A percentile compares a stretch with the other conserved stretches of the same genome.
These are phyloP conservation scores for Myiopsitta monachus DNA, from an alignment of 2,113 vertebrate genomes.

Conservation along the genomic window DNA sequence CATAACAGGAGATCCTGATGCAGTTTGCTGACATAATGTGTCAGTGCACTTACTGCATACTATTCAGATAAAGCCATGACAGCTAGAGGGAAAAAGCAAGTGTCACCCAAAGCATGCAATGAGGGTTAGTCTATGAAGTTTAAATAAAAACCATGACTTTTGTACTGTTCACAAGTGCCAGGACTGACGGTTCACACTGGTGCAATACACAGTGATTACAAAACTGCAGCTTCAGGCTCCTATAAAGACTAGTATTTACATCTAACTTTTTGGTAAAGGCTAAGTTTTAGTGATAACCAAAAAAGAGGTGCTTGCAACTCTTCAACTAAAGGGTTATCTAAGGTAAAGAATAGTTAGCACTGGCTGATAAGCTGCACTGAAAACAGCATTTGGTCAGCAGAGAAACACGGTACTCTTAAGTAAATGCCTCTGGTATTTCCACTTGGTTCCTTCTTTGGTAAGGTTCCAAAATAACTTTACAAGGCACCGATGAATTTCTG, in stretches of 20 bases:
- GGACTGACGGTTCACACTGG: not conserved
- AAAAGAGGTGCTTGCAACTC: not conserved
- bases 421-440: not conserved
- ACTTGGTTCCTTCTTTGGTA: not conserved
- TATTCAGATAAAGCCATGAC: not conserved
- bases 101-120: not conserved
- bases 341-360: not conserved
- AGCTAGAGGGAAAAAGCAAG: not conserved
- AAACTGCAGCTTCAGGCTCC: not conserved
- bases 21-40: not conserved
- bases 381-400: not conserved
- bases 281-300: not conserved
- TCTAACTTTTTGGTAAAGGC: not conserved
- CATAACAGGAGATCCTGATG: not conserved
- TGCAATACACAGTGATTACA: not conserved
- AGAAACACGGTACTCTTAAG: not conserved
- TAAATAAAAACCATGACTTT: not conserved
- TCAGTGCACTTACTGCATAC: not conserved
- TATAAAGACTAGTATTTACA: not conserved
- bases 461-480: not conserved
- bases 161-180: not conserved
- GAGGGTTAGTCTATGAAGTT: not conserved
- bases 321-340: not conserved
- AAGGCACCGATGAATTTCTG: not conserved
- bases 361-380: not conserved